Conservation (phyloP, 1,140 invertebrate genomes). For the Drosophila albomicans region DNA sequence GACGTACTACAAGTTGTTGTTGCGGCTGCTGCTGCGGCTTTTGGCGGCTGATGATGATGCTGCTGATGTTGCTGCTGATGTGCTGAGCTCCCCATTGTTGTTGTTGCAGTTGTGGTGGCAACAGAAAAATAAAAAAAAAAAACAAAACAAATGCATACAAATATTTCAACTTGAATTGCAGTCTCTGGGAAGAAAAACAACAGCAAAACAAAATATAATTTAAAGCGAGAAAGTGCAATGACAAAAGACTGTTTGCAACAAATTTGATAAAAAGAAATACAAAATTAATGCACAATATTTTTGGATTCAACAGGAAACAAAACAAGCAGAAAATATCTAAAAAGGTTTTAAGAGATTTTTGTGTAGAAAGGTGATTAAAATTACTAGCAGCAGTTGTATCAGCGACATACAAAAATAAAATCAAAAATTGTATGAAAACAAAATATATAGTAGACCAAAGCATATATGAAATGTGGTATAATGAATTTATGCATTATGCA, state of each 20-base stretch:
- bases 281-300: not conserved
- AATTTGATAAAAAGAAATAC: not conserved
- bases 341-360: too few relatives aligned
- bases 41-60: constrained; percentile 41
- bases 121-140: not conserved
- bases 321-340: not conserved
- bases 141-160: constrained; percentile 24
- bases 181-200: constrained; percentile 21
- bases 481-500: too few relatives aligned
- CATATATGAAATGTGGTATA: too few relatives aligned
- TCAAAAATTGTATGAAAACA: not conserved
- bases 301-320: not conserved
- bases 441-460: too few relatives aligned
- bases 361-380: too few relatives aligned
- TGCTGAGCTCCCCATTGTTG: constrained; percentile 29
- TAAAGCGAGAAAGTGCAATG: not conserved
- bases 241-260: not conserved
- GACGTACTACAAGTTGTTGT: constrained; percentile 48
- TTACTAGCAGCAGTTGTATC: too few relatives aligned
- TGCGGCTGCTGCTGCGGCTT: constrained; percentile 40
- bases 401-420: not conserved
- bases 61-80: constrained; percentile 23
- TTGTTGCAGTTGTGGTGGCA: constrained; percentile 17
- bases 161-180: constrained; percentile 42
- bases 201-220: not conserved